Percentiles rank a stretch among this genome's conserved stretches.
Evolutionary conservation across 2,888 invertebrate genomes (phyloP).

Genomic region (Cerastoderma edule): DNA sequence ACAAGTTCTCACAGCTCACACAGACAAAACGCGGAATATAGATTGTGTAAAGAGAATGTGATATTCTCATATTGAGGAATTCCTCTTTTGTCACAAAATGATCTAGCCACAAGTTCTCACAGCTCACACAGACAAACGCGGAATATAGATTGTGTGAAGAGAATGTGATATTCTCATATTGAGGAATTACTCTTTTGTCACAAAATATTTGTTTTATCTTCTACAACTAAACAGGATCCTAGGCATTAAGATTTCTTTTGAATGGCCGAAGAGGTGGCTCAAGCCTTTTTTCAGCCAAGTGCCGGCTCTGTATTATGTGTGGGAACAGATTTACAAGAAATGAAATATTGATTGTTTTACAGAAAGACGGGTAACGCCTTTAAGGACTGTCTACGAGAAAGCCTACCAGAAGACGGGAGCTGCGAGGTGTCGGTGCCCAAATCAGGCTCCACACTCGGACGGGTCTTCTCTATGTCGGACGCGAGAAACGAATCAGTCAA

Average conservation of each 20-base stretch:
- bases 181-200: neutral
- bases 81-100: too few relatives aligned
- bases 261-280: neutral
- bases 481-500: neutral
- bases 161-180: too few relatives aligned
- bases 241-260: neutral
- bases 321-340: neutral
- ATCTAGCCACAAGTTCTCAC: too few relatives aligned
- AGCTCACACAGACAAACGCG: too few relatives aligned
- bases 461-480: constrained; percentile 14
- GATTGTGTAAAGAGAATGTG: too few relatives aligned
- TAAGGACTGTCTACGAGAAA: constrained; percentile 12
- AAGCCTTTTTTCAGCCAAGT: neutral
- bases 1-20: too few relatives aligned
- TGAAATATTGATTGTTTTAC: neutral
- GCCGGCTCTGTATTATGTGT: neutral
- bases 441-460: neutral
- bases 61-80: too few relatives aligned
- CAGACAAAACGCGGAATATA: too few relatives aligned
- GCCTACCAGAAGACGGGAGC: constrained; percentile 8
- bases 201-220: neutral
- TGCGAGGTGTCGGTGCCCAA: constrained; percentile 1
- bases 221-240: neutral
- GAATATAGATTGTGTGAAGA: too few relatives aligned
- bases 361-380: constrained; percentile 9